Percentiles rank a stretch among this genome's conserved stretches.
Evolutionary conservation across 2,888 invertebrate genomes (phyloP).

Genomic region (Zygothrica quintamaculata): DNA sequence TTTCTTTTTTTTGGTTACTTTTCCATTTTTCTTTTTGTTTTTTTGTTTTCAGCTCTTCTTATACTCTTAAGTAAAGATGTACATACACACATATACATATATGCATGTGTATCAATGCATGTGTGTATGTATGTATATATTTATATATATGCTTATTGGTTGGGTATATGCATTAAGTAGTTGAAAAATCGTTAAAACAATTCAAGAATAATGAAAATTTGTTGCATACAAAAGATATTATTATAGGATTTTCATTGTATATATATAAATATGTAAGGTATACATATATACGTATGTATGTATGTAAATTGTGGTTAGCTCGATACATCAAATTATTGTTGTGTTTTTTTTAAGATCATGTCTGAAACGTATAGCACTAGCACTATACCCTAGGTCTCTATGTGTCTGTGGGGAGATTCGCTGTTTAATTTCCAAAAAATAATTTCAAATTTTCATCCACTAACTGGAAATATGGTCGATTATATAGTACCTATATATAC

Average conservation of each 20-base stretch:
- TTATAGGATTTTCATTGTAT: constrained; percentile 7
- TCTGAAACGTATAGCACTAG: constrained; percentile 38
- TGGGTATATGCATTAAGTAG: constrained; percentile 52
- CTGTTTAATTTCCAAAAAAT: constrained; percentile 21
- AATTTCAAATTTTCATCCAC: constrained; percentile 51
- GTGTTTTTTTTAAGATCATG: constrained; percentile 39
- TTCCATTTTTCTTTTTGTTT: constrained; percentile 26
- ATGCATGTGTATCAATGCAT: constrained; percentile 13
- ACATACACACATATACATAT: constrained; percentile 28
- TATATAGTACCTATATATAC: constrained; percentile 25
- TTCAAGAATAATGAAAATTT: constrained; percentile 29
- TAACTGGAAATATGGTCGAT: constrained; percentile 48
- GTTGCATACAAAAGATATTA: constrained; percentile 59
- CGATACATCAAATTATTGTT: constrained; percentile 49
- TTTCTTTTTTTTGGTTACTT: constrained; percentile 11
- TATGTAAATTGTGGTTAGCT: constrained; percentile 47
- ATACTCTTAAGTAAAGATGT: constrained; percentile 38
- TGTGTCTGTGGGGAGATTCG: constrained; percentile 39
- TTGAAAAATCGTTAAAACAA: constrained; percentile 53
- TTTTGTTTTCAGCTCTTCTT: constrained; percentile 61
- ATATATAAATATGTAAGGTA: constrained; percentile 8
- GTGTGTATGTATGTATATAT: constrained; percentile 23
- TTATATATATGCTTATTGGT: constrained; percentile 37
- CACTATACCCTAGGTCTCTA: constrained; percentile 54
- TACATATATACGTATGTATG: constrained; percentile 24